These are phyloP conservation scores for Siniperca scherzeri DNA, from an alignment of 2,797 vertebrate genomes.

Conservation along the genomic window DNA sequence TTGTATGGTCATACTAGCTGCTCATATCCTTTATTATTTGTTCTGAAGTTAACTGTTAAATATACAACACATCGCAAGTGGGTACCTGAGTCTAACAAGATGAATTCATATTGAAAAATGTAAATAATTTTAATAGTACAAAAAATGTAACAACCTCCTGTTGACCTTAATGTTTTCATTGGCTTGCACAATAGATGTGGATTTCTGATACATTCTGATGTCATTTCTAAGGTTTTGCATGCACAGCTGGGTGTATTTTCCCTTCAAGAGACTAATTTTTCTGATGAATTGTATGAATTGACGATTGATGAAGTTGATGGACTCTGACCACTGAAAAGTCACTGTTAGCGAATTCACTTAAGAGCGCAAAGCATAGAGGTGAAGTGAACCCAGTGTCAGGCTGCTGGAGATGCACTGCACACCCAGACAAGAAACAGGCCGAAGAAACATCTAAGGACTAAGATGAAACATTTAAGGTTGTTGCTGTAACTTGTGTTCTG, in stretches of 20 bases:
- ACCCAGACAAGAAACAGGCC: slow-evolving; percentile 12
- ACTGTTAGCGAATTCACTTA: background rate
- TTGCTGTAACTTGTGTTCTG: slow-evolving; percentile 3
- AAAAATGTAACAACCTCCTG: no score
- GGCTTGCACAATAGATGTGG: background rate
- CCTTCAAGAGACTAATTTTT: background rate
- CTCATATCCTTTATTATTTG: background rate
- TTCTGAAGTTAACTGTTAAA: background rate
- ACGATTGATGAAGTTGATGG: slow-evolving; percentile 14
- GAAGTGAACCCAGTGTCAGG: background rate
- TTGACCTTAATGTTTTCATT: background rate
- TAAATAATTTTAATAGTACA: background rate
- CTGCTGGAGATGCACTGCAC: background rate
- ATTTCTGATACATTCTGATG: no score
- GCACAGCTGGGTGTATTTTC: background rate
- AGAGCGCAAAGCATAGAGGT: background rate
- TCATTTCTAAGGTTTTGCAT: background rate
- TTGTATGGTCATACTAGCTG: background rate
- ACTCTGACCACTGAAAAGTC: background rate
- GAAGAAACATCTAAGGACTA: slow-evolving; percentile 6
- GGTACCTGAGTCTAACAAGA: background rate
- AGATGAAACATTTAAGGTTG: slow-evolving; percentile 31
- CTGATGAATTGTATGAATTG: no score
- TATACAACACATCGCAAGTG: no score
- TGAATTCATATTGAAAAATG: background rate